Percentiles rank a stretch among this genome's conserved stretches.
These are phyloP conservation scores for Arctocebus calabarensis DNA, from an alignment of 2,797 vertebrate genomes.

Conservation along the genomic window DNA sequence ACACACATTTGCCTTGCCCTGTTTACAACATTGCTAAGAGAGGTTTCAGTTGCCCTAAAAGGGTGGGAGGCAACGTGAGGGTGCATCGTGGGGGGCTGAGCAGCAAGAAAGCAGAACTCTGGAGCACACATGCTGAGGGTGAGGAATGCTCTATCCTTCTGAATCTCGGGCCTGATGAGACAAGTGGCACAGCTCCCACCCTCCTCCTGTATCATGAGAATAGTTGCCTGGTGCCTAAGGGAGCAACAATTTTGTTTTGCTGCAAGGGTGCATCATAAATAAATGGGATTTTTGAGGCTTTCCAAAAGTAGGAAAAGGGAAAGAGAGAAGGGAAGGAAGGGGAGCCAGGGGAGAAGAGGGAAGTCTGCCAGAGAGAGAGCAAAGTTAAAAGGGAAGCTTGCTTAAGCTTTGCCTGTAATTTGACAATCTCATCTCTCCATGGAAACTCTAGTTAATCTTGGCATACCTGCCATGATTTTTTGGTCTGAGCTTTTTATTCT, in stretches of 20 bases:
- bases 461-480: not conserved
- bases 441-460: not conserved
- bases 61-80: too few species aligned
- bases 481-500: not conserved
- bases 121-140: not conserved
- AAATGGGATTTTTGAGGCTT: slow-evolving; percentile 39
- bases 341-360: not conserved
- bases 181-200: not conserved
- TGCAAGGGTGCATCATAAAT: slow-evolving; percentile 14
- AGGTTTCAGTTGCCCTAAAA: not conserved
- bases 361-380: not conserved
- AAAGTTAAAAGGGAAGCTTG: not conserved
- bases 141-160: not conserved
- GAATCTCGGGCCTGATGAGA: not conserved
- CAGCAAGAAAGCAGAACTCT: not conserved
- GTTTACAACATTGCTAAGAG: not conserved
- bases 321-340: not conserved
- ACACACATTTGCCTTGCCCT: not conserved
- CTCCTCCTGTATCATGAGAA: not conserved
- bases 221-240: not conserved
- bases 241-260: slow-evolving; percentile 17
- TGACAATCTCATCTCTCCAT: not conserved
- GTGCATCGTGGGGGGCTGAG: not conserved
- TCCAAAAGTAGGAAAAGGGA: slow-evolving; percentile 11
- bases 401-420: not conserved